phyloP scores from a whole-genome alignment of 2,113 vertebrate genomes.

The Phyllostomus hastatus region DNA sequence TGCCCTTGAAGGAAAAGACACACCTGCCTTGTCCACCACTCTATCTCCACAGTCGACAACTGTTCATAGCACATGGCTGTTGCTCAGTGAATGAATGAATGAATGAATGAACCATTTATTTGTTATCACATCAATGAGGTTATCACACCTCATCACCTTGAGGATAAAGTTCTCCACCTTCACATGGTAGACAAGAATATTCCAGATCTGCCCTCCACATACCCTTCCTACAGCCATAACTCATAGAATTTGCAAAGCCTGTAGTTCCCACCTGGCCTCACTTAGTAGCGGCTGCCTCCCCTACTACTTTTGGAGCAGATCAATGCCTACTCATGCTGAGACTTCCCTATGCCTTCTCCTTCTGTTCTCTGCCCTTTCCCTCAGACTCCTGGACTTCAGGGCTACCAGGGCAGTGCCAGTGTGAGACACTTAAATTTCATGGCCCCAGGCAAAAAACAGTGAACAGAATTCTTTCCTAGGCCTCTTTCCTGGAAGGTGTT shows the following conservation, averaged over 20 bases:
- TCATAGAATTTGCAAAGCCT: background rate
- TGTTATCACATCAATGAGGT: background rate
- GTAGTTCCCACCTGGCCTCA: background rate
- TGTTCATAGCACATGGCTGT: background rate
- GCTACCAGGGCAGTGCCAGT: background rate
- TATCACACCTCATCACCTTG: background rate
- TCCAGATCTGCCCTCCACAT: background rate
- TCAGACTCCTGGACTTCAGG: background rate
- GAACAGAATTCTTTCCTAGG: background rate
- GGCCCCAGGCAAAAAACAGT: background rate
- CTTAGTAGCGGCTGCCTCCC: background rate
- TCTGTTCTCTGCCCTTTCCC: background rate
- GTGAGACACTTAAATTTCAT: background rate
- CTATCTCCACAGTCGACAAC: background rate
- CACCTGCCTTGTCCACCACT: background rate
- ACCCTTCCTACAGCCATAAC: background rate
- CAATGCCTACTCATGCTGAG: background rate
- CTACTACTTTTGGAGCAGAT: background rate
- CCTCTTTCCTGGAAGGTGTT: background rate
- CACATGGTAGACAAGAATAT: background rate
- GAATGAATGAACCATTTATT: background rate
- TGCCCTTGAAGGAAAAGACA: background rate
- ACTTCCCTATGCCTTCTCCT: background rate
- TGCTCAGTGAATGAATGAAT: background rate
- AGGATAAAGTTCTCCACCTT: background rate